A percentile compares a stretch with the other conserved stretches of the same genome.
phyloP scores from a whole-genome alignment of 1,140 invertebrate species.

The Mylabris phalerata region DNA sequence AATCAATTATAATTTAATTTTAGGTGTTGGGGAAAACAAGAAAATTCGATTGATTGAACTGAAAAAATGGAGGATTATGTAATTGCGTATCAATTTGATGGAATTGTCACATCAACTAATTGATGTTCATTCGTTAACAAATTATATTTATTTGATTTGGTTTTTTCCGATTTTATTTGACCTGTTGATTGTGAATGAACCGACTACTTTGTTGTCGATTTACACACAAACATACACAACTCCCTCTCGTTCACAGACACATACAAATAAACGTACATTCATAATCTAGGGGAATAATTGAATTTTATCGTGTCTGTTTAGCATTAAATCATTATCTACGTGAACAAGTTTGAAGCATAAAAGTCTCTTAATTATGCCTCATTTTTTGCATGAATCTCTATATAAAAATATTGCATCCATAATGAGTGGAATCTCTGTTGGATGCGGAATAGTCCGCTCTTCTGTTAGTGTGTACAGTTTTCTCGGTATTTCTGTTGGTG shows the following conservation, averaged over 20 bases:
- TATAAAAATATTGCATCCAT: too few species aligned
- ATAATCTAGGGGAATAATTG: neutral
- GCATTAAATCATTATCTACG: too few species aligned
- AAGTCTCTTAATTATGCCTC: too few species aligned
- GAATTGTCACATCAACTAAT: conserved; percentile 18
- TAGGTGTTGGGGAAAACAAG: too few species aligned
- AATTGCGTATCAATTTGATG: conserved; percentile 1
- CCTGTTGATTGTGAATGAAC: conserved; percentile 21
- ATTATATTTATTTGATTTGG: conserved; percentile 13
- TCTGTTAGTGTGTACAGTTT: conserved; percentile 3
- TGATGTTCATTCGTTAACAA: conserved; percentile 9
- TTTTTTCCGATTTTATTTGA: conserved; percentile 13
- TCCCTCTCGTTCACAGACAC: conserved; percentile 4
- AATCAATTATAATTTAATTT: too few species aligned
- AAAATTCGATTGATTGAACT: too few species aligned
- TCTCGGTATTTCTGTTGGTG: conserved; percentile 13
- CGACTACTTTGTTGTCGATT: conserved; percentile 19
- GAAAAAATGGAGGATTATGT: too few species aligned
- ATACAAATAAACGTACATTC: neutral
- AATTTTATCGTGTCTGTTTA: too few species aligned
- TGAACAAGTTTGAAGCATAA: too few species aligned
- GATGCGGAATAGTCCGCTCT: conserved; percentile 8
- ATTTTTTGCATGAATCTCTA: too few species aligned
- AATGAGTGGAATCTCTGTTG: neutral
- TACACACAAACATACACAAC: conserved; percentile 3